Conservation (phyloP, 2,888 invertebrate genomes). For the Drosophila bunnanda region DNA sequence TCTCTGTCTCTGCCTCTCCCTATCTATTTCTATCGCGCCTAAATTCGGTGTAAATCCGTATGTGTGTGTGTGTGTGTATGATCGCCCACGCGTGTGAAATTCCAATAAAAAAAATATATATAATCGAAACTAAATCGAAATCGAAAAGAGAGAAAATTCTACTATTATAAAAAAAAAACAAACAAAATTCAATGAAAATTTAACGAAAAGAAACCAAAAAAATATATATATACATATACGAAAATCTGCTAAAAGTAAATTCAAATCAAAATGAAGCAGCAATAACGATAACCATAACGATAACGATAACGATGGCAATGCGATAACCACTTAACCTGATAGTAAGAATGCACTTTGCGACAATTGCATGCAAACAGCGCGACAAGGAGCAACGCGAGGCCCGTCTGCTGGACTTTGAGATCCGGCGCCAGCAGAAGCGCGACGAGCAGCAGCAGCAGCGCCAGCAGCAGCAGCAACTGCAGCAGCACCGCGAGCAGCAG, state of each 20-base stretch:
- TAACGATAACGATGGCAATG: slow-evolving; percentile 47
- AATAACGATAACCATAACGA: slow-evolving; percentile 25
- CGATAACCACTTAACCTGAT: slow-evolving; percentile 67
- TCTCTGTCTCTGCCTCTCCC: slow-evolving; percentile 26
- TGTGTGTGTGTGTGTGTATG: slow-evolving; percentile 53
- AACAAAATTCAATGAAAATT: slow-evolving; percentile 6
- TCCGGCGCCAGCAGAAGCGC: slow-evolving; percentile 84
- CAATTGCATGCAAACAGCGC: slow-evolving; percentile 83
- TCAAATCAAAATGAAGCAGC: slow-evolving; percentile 17
- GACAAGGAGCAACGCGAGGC: slow-evolving; percentile 85
- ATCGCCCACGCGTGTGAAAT: slow-evolving; percentile 52
- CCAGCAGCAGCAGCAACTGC: slow-evolving; percentile 77
- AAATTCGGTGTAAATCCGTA: slow-evolving; percentile 26
- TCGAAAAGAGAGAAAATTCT: slow-evolving; percentile 4
- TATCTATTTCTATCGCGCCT: slow-evolving; percentile 35
- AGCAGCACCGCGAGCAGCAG: slow-evolving; percentile 77
- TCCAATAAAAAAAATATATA: not conserved
- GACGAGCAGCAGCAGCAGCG: slow-evolving; percentile 83
- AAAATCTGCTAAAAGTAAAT: slow-evolving; percentile 11
- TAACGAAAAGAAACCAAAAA: slow-evolving; percentile 7
- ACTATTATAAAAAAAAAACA: slow-evolving; percentile 1
- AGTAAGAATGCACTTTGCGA: slow-evolving; percentile 80
- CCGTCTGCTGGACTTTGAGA: slow-evolving; percentile 84
- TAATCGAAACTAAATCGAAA: slow-evolving; percentile 10
- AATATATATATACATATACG: slow-evolving; percentile 1